Evolutionary conservation across 2,797 vertebrate species (phyloP).

Genomic region (Trachurus trachurus): DNA sequence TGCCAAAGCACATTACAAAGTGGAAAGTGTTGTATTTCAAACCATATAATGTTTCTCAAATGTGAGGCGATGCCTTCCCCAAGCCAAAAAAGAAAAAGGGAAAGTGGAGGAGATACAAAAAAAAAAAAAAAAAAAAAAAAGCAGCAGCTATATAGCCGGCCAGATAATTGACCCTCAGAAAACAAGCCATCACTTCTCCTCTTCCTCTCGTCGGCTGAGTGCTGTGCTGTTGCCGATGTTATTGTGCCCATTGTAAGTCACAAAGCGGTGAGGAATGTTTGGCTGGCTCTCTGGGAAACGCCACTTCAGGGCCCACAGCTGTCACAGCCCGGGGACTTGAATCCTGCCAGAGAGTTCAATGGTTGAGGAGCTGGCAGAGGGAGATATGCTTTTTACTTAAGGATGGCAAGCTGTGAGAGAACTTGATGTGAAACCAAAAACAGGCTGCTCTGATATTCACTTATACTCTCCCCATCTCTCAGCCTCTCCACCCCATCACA

Average conservation of each 20-base stretch:
- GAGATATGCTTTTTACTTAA: conserved; percentile 87
- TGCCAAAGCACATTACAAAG: conserved; percentile 75
- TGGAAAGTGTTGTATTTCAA: conserved; percentile 78
- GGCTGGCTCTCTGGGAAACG: conserved; percentile 91
- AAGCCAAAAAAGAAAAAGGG: conserved; percentile 36
- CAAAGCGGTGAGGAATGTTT: conserved; percentile 89
- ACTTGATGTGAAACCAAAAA: conserved; percentile 88
- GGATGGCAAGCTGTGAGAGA: conserved; percentile 89
- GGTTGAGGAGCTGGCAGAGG: conserved; percentile 88
- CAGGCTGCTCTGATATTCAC: conserved; percentile 71
- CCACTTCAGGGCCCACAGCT: conserved; percentile 90
- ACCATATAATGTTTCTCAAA: conserved; percentile 77
- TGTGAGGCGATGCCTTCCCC: conserved; percentile 54
- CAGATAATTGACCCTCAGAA: conserved; percentile 81
- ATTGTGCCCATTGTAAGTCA: conserved; percentile 84
- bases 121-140: conserved; percentile 15
- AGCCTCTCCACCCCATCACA: conserved; percentile 7
- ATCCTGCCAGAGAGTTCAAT: conserved; percentile 89
- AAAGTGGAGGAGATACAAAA: conserved; percentile 43
- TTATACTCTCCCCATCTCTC: conserved; percentile 37
- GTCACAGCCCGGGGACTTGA: conserved; percentile 88
- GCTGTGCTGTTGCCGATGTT: conserved; percentile 76
- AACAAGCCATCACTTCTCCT: conserved; percentile 80
- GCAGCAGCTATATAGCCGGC: conserved; percentile 44
- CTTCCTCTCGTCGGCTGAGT: conserved; percentile 74